phyloP scores from a whole-genome alignment of 2,888 invertebrate genomes.

The Papilio gigon region DNA sequence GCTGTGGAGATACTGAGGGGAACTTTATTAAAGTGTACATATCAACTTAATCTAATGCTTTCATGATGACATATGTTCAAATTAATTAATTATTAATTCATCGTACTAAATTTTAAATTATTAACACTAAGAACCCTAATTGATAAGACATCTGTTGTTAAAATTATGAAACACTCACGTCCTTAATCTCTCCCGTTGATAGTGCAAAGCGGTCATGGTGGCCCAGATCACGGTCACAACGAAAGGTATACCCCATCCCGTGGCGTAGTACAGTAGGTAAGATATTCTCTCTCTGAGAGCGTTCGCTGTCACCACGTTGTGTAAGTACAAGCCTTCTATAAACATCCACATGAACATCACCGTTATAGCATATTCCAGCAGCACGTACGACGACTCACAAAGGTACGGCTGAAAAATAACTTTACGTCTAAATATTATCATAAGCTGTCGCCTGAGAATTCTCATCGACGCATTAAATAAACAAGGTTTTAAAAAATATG shows the following conservation, averaged over 20 bases:
- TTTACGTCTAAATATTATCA: too few species aligned
- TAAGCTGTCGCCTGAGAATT: too few species aligned
- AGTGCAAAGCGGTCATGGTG: constrained; percentile 77
- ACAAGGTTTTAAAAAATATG: background rate
- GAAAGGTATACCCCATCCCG: constrained; percentile 90
- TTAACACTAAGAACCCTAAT: background rate
- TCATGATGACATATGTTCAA: too few species aligned
- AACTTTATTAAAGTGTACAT: too few species aligned
- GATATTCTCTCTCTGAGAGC: constrained; percentile 84
- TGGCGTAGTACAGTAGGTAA: constrained; percentile 83
- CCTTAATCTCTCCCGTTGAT: constrained; percentile 58
- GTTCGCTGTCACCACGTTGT: constrained; percentile 90
- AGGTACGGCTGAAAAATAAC: constrained; percentile 88
- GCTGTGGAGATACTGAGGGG: too few species aligned
- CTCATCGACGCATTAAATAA: too few species aligned
- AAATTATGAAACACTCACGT: constrained; percentile 49
- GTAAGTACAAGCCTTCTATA: constrained; percentile 94
- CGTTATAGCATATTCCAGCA: constrained; percentile 94
- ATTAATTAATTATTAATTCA: too few species aligned
- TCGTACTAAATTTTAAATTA: background rate
- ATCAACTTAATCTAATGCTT: too few species aligned
- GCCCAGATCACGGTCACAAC: constrained; percentile 87
- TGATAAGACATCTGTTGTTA: background rate
- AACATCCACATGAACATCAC: constrained; percentile 99
- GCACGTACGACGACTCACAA: constrained; percentile 89